Percentiles rank a stretch among this genome's conserved stretches.
Conservation (phyloP, 2,113 vertebrate genomes). For the Tricholaema leucomelas region DNA sequence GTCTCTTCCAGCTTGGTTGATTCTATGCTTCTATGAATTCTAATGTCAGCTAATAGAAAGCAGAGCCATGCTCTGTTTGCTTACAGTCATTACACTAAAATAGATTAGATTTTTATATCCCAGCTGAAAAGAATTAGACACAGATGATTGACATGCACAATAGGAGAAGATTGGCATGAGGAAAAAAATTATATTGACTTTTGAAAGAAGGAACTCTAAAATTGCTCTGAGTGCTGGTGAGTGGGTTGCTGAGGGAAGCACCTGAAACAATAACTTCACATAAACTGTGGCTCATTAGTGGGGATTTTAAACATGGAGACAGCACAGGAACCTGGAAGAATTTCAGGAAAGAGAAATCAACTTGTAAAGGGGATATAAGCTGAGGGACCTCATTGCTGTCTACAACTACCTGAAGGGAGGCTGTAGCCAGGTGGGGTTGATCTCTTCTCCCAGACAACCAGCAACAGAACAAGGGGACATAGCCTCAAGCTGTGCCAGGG, state of each 20-base stretch:
- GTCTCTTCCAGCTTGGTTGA: no score
- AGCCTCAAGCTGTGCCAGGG: no score
- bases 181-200: neutral
- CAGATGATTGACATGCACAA: constrained; percentile 19
- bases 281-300: neutral
- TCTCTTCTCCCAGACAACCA: no score
- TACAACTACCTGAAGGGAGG: no score
- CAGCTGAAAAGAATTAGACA: constrained; percentile 38
- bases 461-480: no score
- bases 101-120: constrained; percentile 1
- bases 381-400: neutral
- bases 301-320: neutral
- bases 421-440: no score
- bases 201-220: neutral
- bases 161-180: neutral
- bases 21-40: no score
- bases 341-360: neutral
- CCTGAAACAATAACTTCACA: neutral
- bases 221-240: constrained; percentile 13
- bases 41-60: neutral
- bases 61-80: neutral
- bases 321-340: neutral
- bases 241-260: constrained; percentile 13
- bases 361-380: neutral
- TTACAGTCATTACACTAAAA: neutral